Base-by-base conservation (phyloP, 2,888 invertebrate species). In the Chouioia cunea region DNA sequence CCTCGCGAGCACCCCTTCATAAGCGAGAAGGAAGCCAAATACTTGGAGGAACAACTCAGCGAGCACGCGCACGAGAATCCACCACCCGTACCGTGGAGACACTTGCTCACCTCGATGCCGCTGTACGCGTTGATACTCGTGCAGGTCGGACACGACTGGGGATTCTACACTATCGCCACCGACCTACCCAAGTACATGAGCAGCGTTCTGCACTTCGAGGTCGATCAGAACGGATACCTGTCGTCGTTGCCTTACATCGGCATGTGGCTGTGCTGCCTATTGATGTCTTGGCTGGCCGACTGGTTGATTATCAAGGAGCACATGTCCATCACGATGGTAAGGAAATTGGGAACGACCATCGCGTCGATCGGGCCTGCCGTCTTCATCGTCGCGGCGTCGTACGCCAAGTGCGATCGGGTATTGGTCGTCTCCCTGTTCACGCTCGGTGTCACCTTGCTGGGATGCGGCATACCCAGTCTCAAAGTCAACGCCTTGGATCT, bases 51-150 rank as follows among this genome's bases (percentile, higher is more conserved):
- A 6, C 77, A 79, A 15, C 71, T 85, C 76, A 81, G 80, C 23
- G 79, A 78, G 4, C 84, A 84, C 50, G 70, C 66, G 0, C 83
- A 83, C 54, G 78, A 78, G 8, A 81, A 82, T 63, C 79, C 81
- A 3, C 81, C 85, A 0, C 74, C 84, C 14, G 79, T 82, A 6
- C 83, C 85, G 0, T 85, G 85, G 85, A 73, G 77, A 3, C 81
- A 83, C 16, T 57, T 85, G 12, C 22, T 84, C 0, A 77, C 88
- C 65, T 93, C 91, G 0, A 87, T 90, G 4, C 92, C 93, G 0
- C 86, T 94, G 68, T 91, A 93, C 89, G 93, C 93, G 0, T 82
- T 94, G n/a, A 90, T 93, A 14, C 89, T 89, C 58, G 93, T 93
- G 0, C 85, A 85, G 48, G 72, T 85, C 4, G 85, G 85, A 0